Conservation (phyloP, 2,113 vertebrate genomes). For the Notechis scutatus region DNA sequence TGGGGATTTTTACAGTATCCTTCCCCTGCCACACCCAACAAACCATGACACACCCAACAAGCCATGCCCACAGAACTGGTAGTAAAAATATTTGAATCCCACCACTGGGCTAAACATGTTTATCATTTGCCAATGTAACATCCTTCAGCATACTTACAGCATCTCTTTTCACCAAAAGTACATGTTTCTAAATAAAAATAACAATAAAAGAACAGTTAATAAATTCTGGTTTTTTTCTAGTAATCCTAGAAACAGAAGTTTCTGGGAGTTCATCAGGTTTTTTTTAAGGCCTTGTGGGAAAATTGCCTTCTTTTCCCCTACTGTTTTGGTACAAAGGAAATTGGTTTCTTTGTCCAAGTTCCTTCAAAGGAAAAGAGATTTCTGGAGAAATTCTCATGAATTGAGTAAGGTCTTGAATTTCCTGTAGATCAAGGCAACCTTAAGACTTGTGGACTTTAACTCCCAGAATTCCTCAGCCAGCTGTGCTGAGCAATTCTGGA, state of each 20-base stretch:
- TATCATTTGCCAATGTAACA: not conserved
- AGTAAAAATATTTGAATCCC: no score
- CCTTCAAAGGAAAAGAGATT: not conserved
- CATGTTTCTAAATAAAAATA: not conserved
- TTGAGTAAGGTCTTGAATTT: not conserved
- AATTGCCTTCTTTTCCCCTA: not conserved
- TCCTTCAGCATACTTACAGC: not conserved
- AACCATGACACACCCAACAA: no score
- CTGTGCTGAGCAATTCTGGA: not conserved
- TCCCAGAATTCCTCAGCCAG: not conserved
- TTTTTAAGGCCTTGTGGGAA: not conserved
- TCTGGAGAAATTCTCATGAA: not conserved
- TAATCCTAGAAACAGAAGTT: not conserved
- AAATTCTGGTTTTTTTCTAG: not conserved
- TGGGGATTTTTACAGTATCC: no score
- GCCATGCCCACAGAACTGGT: no score
- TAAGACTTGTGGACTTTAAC: no score
- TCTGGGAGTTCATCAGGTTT: no score
- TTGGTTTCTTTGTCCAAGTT: not conserved
- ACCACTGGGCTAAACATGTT: no score
- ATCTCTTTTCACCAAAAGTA: accelerated
- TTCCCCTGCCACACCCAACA: no score
- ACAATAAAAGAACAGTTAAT: not conserved
- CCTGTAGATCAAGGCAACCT: not conserved
- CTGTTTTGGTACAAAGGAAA: not conserved